Conservation (phyloP, 2,797 vertebrate species). For the Fratercula arctica region DNA sequence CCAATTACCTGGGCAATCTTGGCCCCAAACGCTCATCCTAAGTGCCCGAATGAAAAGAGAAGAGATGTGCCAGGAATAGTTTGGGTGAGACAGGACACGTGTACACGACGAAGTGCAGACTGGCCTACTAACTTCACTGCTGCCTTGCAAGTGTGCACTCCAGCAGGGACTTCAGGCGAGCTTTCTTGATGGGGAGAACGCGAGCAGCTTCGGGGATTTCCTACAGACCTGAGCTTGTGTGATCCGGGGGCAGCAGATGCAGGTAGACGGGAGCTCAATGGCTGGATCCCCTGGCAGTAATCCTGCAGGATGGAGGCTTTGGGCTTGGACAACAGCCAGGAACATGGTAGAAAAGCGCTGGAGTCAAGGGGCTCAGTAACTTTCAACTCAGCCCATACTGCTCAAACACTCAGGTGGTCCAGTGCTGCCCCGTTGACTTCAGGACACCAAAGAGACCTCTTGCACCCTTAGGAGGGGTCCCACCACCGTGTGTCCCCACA, state of each 20-base stretch:
- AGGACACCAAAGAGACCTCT: background rate
- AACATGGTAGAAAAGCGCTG: background rate
- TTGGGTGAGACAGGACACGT: background rate
- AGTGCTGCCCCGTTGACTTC: background rate
- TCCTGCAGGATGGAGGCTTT: background rate
- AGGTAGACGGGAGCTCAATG: background rate
- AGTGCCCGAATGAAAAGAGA: background rate
- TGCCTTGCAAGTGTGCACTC: background rate
- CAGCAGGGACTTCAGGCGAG: background rate
- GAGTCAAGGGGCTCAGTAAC: background rate
- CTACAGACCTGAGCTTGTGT: background rate
- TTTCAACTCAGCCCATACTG: background rate
- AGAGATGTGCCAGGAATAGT: background rate
- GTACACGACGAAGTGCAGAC: rapidly evolving
- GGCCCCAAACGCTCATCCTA: background rate
- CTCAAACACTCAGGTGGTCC: background rate
- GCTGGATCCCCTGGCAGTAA: background rate
- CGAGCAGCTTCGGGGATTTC: background rate
- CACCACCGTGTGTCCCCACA: background rate
- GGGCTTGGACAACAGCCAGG: background rate
- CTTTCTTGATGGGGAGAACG: rapidly evolving
- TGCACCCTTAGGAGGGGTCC: background rate
- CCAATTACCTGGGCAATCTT: background rate
- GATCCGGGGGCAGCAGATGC: background rate
- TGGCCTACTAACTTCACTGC: background rate